Evolutionary conservation across 1,140 invertebrate genomes (phyloP), one percentile per base, ranked within the genome.

Genomic region (Philaenus spumarius): DNA sequence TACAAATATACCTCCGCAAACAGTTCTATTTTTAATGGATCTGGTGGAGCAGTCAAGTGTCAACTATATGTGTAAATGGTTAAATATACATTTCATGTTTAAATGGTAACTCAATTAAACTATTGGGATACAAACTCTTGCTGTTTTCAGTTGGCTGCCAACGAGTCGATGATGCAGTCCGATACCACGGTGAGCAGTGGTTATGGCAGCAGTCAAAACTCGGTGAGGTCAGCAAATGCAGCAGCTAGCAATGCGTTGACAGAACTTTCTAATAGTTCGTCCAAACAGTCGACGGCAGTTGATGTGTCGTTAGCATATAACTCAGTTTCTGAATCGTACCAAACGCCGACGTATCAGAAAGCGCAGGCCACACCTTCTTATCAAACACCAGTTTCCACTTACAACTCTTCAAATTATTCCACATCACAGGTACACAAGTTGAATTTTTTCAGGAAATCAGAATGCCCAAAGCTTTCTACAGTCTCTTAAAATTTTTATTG

Each of bases 391-490:
- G 35, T 47, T 26, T 46, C 60, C 24, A 39, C 57, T 15, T 46
- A 54, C 22, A 50, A 60, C 51, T 47, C 47, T 12, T 53, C 61
- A 46, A 56, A 39, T 23, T 48, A 62, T 55, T 57, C 50, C 24
- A 23, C 57, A 14, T 48, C 59, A 2, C 59, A 60, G 54, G 59
- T 56, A 19, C 24, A 30, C 17, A 19, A 51, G 26, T 15, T n/a
- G n/a, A n/a, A n/a, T n/a, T n/a, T n/a, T n/a, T n/a, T n/a, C n/a
- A n/a, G n/a, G n/a, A n/a, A n/a, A n/a, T n/a, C n/a, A n/a, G n/a
- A n/a, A n/a, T n/a, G n/a, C n/a, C n/a, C n/a, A n/a, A n/a, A n/a
- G n/a, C n/a, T n/a, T n/a, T n/a, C n/a, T n/a, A n/a, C n/a, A n/a
- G n/a, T n/a, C n/a, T n/a, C n/a, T n/a, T n/a, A n/a, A n/a, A n/a